Evolutionary conservation across 2,113 vertebrate species (phyloP), one percentile per base, ranked within the genome.

Genomic region (Microcebus lehilahytsara): DNA sequence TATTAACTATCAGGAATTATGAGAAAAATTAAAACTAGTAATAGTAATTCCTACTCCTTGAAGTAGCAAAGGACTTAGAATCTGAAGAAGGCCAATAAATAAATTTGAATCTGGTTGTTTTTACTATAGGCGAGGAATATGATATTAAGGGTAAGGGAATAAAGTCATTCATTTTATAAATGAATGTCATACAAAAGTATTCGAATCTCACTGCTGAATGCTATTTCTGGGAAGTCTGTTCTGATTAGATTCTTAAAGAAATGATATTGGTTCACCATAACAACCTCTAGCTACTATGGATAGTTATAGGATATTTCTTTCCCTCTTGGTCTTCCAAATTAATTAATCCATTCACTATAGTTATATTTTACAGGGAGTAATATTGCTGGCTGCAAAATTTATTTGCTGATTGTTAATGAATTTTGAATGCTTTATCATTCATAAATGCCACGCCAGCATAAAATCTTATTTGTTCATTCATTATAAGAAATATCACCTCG

Each of bases 281-380:
- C 23, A 79, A 14, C 37, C 49, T 16, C 20, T 71, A 67, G 51
- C 67, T 74, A 19, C 53, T 0, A 2, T 58, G 34, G 32, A 42
- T 22, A 40, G 14, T 40, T 27, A 42, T 9, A 56, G 5, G 40
- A 25, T 72, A 22, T 86, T 6, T 97, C 95, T 89, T 66, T 94
- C 95, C 93, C 66, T 37, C 8, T 96, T 98, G 67, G 22, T 58
- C 14, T 93, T 69, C 81, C 84, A 60, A 13, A 53, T 66, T 93
- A 13, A 53, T 66, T 93, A 94, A 96, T 97, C 93, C 87, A 77
- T 97, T 96, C 86, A 91, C 58, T 95, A 67, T 85, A 91, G 79
- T 93, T 96, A 84, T 89, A 96, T 78, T 91, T 96, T 93, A 74
- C n/a, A 62, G 30, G 91, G 75, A 97, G 79, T 66, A 89, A 75